Percentiles rank a stretch among this genome's conserved stretches.
Conservation (phyloP, 2,888 invertebrate genomes). For the Hemaris fuciformis region DNA sequence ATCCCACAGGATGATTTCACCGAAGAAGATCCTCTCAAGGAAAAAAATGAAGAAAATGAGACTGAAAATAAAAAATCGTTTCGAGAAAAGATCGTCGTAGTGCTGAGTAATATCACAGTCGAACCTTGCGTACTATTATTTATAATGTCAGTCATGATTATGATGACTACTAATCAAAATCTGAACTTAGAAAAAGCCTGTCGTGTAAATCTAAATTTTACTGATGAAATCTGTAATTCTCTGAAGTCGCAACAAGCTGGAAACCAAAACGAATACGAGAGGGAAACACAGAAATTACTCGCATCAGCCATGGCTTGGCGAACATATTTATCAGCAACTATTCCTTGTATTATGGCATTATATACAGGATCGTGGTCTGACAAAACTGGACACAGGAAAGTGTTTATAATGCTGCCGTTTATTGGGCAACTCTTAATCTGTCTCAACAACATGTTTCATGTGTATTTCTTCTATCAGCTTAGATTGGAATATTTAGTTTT, state of each 20-base stretch:
- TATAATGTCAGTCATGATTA: constrained; percentile 58
- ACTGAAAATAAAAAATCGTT: constrained; percentile 32
- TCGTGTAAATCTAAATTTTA: constrained; percentile 87
- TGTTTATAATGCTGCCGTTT: constrained; percentile 88
- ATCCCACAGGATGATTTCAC: constrained; percentile 17
- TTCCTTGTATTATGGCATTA: constrained; percentile 88
- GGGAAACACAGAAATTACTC: constrained; percentile 84
- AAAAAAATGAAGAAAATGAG: constrained; percentile 19
- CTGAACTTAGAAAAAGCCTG: constrained; percentile 92
- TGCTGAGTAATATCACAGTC: constrained; percentile 51
- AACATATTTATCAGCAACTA: constrained; percentile 88
- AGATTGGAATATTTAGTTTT: constrained; percentile 88
- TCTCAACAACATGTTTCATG: constrained; percentile 87
- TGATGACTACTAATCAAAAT: constrained; percentile 88
- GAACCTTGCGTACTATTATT: constrained; percentile 60
- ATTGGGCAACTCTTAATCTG: constrained; percentile 86
- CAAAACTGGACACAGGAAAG: constrained; percentile 83
- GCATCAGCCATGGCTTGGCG: constrained; percentile 89
- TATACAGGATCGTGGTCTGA: constrained; percentile 90
- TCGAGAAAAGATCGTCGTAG: constrained; percentile 32
- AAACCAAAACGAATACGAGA: constrained; percentile 72
- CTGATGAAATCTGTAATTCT: constrained; percentile 86
- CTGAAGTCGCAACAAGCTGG: constrained; percentile 85
- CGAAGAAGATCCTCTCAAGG: constrained; percentile 31
- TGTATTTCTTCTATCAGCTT: constrained; percentile 86